Percentiles rank a stretch among this genome's conserved stretches.
phyloP scores from a whole-genome alignment of 2,888 invertebrate genomes.

The Phytoseiulus persimilis region DNA sequence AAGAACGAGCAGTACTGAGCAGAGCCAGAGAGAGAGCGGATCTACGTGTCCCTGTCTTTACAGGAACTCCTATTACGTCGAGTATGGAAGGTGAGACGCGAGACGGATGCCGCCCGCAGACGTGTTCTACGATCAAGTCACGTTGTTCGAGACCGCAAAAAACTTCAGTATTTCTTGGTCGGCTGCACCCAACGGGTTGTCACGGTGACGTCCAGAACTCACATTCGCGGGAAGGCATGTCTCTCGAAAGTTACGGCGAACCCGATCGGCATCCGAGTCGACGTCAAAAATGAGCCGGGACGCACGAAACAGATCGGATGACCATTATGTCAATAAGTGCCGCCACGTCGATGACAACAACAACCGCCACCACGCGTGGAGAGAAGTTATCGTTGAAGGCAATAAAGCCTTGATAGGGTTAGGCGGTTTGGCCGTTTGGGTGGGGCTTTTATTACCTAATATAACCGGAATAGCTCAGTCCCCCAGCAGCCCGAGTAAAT shows the following conservation, averaged over 20 bases:
- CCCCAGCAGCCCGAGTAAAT: neutral
- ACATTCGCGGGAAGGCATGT: too few relatives aligned
- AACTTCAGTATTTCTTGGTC: neutral
- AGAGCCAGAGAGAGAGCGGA: neutral
- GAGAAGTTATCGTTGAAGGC: neutral
- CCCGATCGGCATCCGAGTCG: too few relatives aligned
- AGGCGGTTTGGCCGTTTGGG: neutral
- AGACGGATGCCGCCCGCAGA: neutral
- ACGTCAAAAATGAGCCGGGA: neutral
- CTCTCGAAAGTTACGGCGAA: too few relatives aligned
- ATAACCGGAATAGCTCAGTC: neutral
- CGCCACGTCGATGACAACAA: neutral
- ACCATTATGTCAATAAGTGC: neutral
- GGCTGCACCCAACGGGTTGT: neutral
- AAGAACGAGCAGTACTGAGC: neutral
- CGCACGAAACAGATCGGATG: neutral
- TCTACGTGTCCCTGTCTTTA: neutral
- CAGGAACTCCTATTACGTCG: neutral
- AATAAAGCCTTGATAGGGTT: neutral
- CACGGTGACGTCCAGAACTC: too few relatives aligned
- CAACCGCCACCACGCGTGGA: neutral
- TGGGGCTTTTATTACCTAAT: conserved; percentile 5
- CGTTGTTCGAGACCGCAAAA: neutral
- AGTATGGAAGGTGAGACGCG: neutral
- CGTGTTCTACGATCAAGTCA: neutral